Evolutionary conservation across 2,888 invertebrate species (phyloP).

Genomic region (Phengaris alcon): DNA sequence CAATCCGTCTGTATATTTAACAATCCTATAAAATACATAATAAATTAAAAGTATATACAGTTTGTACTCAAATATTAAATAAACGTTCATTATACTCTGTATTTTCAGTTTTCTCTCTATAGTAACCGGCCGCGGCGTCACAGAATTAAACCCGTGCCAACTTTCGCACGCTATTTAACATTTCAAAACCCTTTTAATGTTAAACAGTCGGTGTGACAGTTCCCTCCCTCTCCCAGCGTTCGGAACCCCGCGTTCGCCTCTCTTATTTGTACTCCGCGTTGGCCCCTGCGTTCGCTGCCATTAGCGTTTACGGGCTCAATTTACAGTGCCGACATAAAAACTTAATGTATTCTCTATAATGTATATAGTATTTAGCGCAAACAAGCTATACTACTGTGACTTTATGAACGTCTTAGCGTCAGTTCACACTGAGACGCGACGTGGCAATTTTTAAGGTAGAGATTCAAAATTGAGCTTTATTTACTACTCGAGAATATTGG

Average conservation of each 20-base stretch:
- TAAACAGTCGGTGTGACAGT: constrained; percentile 13
- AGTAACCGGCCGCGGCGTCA: neutral
- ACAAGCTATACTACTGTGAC: neutral
- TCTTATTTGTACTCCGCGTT: neutral
- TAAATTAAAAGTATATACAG: no score
- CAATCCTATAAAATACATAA: no score
- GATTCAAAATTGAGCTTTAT: no score
- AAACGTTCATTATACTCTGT: neutral
- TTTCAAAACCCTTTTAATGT: constrained; percentile 18
- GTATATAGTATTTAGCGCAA: neutral
- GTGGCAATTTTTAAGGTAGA: no score
- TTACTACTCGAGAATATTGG: no score
- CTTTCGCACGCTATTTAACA: neutral
- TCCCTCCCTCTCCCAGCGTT: neutral
- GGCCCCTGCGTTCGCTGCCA: neutral
- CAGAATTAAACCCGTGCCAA: constrained; percentile 2
- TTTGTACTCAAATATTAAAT: no score
- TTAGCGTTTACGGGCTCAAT: constrained; percentile 9
- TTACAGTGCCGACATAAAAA: neutral
- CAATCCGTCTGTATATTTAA: no score
- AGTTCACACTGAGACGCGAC: no score
- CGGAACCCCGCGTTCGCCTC: no score
- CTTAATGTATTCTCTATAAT: neutral
- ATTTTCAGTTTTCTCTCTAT: neutral
- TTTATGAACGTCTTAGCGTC: neutral